phyloP scores from a whole-genome alignment of 2,888 invertebrate species.

The Eristalinus sepulchralis region DNA sequence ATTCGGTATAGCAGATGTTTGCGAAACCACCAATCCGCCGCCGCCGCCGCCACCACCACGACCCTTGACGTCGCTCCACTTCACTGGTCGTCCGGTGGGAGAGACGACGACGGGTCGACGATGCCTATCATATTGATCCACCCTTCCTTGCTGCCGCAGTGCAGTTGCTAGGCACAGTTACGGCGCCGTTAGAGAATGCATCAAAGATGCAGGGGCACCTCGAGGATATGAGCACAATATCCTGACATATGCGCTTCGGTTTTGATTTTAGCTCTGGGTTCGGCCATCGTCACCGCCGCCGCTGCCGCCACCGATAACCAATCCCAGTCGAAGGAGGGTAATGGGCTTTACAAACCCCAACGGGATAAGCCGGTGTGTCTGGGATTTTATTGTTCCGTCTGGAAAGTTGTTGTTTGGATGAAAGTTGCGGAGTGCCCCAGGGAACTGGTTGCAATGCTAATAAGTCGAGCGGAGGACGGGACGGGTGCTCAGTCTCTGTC shows the following conservation, averaged over 20 bases:
- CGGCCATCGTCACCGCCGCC: no score
- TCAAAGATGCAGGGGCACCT: conserved; percentile 65
- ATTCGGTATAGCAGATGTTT: conserved; percentile 58
- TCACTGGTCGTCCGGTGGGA: background rate
- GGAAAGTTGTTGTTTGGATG: conserved; percentile 56
- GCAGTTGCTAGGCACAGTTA: conserved; percentile 9
- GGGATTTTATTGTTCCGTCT: conserved; percentile 67
- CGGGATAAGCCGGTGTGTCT: conserved; percentile 47
- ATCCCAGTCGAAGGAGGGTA: conserved; percentile 23
- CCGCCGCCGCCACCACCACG: background rate
- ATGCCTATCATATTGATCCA: conserved; percentile 42
- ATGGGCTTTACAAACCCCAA: conserved; percentile 46
- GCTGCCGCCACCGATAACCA: conserved; percentile 18
- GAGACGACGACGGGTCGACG: background rate
- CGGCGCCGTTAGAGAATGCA: conserved; percentile 61
- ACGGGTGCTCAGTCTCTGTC: background rate
- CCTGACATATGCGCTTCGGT: conserved; percentile 59
- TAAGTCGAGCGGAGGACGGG: background rate
- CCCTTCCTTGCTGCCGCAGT: background rate
- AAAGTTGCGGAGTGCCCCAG: conserved; percentile 42
- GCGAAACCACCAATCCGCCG: conserved; percentile 43
- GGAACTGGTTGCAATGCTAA: conserved; percentile 30
- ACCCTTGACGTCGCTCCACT: conserved; percentile 5
- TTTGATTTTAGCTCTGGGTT: conserved; percentile 22
- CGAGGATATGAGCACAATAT: conserved; percentile 55